phyloP scores from a whole-genome alignment of 2,797 vertebrate genomes.

The Silurus aristotelis region DNA sequence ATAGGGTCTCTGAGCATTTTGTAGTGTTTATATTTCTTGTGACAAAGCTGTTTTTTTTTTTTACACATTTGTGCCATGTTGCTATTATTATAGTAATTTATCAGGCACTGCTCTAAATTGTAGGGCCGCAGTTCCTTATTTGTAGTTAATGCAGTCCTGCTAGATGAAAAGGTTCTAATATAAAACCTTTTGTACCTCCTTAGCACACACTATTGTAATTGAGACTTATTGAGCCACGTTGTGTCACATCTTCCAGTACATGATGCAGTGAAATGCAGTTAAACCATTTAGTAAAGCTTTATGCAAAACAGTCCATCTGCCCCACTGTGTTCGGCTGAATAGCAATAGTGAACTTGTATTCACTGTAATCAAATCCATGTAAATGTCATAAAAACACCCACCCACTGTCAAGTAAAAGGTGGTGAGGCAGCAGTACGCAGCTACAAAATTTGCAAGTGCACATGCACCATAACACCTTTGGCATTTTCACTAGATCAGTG shows the following conservation, averaged over 20 bases:
- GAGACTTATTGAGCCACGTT: not conserved
- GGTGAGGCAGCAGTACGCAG: not conserved
- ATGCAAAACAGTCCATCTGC: slow-evolving; percentile 6
- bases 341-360: not conserved
- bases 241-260: too few species aligned
- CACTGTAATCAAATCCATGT: slow-evolving; percentile 1
- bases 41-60: not conserved
- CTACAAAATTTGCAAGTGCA: slow-evolving; percentile 5
- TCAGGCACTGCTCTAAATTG: not conserved
- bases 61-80: not conserved
- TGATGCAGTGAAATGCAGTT: not conserved
- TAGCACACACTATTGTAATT: not conserved
- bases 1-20: not conserved
- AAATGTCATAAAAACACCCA: slow-evolving; percentile 8
- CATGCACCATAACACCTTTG: not conserved
- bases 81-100: not conserved
- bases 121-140: not conserved
- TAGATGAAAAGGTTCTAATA: not conserved
- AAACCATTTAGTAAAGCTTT: not conserved
- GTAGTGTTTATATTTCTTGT: too few species aligned
- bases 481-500: not conserved
- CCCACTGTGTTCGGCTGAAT: not conserved
- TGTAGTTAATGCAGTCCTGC: not conserved
- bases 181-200: not conserved
- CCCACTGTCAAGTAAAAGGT: not conserved